Conservation (phyloP, 2,888 invertebrate species). For the Ornithoptera priamus region DNA sequence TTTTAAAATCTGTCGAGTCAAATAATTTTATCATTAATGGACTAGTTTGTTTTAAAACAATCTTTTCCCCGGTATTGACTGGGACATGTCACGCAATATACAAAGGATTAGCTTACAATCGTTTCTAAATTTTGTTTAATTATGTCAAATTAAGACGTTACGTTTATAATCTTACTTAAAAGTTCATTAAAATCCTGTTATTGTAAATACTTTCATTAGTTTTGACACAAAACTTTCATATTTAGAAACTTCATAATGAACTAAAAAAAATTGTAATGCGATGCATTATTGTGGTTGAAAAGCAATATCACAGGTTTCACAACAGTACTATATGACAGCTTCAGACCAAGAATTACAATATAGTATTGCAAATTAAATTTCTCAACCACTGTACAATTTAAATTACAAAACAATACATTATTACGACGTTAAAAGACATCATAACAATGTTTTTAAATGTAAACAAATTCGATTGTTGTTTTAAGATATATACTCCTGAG, state of each 20-base stretch:
- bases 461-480: background rate
- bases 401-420: conserved; percentile 13
- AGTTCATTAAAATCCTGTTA: background rate
- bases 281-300: background rate
- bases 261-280: background rate
- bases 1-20: background rate
- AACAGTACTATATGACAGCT: conserved; percentile 1
- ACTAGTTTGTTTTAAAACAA: background rate
- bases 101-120: too few species aligned
- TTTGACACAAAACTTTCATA: background rate
- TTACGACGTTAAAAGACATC: background rate
- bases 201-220: background rate
- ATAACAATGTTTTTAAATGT: background rate
- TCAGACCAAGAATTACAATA: background rate
- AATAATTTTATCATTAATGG: background rate
- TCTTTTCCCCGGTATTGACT: background rate
- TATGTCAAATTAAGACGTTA: too few species aligned
- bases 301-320: background rate
- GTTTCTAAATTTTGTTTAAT: too few species aligned
- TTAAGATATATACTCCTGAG: background rate
- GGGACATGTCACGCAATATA: background rate
- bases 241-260: background rate
- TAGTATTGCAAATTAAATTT: background rate
- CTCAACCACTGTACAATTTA: conserved; percentile 6
- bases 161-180: too few species aligned